Evolutionary conservation across 2,113 vertebrate genomes (phyloP), one percentile per base, ranked within the genome.

Genomic region (Rhombomys opimus): DNA sequence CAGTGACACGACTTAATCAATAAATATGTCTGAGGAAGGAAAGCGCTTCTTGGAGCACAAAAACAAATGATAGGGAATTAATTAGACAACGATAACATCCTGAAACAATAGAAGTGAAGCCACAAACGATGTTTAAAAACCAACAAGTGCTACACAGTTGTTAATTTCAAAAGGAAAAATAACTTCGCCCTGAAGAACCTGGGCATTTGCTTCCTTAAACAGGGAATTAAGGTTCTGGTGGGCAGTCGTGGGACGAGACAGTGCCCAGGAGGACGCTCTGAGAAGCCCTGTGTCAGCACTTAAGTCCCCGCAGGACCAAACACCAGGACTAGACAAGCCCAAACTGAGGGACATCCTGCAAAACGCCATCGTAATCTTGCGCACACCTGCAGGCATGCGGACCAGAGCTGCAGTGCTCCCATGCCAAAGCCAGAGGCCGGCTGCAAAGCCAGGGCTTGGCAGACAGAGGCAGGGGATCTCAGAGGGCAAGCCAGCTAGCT

Each of bases 131-230:
- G 63, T n/a, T 41, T 46, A 46, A 77, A 92, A 95, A 90, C 80
- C 41, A 63, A 25, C 50, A 73, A 32, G 93, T 87, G 38, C 91
- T 22, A n/a, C 25, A 63, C 76, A 89, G 14, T 30, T 73, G 82
- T 75, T 85, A 76, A 86, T 93, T 76, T 70, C 77, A 94, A 76
- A 95, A 32, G n/a, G 41, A 57, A 91, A 87, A 92, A 10, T 15
- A 63, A 59, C 20, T 54, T 84, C 54, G 67, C 54, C 32, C 25
- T 50, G 77, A 54, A 75, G 75, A 90, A 57, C 20, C 14, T 15
- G 4, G 22, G 50, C 85, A n/a, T 80, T 41, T 68, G 38, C 63
- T 67, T 90, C 73, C 32, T 72, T 92, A 91, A 81, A 50, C 18
- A 18, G 35, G 14, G 22, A 57, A 80, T 65, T 80, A 52, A 88